These are phyloP conservation scores for Homarus gammarus DNA, from an alignment of 2,888 invertebrate species.

Conservation along the genomic window DNA sequence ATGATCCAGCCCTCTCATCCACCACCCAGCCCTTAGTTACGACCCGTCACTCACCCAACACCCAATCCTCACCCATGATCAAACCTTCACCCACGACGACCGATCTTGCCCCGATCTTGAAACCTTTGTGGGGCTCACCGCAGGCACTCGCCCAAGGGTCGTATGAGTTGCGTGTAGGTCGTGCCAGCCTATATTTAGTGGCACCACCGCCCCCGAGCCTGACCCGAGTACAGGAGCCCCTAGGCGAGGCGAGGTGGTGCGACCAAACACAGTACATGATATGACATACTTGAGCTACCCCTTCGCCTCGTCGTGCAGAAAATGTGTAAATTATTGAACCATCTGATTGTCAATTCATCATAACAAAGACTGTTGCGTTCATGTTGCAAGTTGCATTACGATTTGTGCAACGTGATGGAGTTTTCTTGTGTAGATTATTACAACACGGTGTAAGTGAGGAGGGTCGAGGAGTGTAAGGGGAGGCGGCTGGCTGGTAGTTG, in stretches of 20 bases:
- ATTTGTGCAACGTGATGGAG: no score
- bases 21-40: no score
- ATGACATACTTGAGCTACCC: background rate
- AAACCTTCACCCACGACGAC: no score
- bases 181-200: conserved; percentile 57
- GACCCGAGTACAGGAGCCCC: background rate
- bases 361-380: background rate
- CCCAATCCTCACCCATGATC: no score
- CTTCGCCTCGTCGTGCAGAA: background rate
- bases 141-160: conserved; percentile 30
- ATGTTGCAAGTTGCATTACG: background rate
- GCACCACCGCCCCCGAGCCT: conserved; percentile 22
- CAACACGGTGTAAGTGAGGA: background rate
- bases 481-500: background rate
- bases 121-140: background rate
- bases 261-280: background rate
- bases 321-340: background rate
- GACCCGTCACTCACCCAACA: no score
- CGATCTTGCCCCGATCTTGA: no score
- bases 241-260: background rate
- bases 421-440: background rate
- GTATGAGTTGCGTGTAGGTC: conserved; percentile 24
- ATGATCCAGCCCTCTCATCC: no score
- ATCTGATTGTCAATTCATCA: background rate
- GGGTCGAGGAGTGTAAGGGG: no score